These are phyloP conservation scores for Scaptomyza hsui DNA, from an alignment of 1,140 invertebrate genomes.

Conservation along the genomic window DNA sequence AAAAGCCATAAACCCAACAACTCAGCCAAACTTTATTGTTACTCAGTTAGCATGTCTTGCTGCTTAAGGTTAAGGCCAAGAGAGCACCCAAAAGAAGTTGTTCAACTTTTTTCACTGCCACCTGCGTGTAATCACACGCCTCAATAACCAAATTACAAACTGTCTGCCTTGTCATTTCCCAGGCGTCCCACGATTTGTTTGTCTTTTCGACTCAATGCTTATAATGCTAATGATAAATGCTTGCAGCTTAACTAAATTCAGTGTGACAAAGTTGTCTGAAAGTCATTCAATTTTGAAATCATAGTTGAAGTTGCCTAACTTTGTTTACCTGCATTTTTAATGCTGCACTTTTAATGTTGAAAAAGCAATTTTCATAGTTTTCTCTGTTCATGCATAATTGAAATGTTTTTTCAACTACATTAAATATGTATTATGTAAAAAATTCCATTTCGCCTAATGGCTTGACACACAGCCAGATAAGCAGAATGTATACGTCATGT, in stretches of 20 bases:
- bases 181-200: constrained; percentile 4
- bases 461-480: background rate
- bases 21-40: background rate
- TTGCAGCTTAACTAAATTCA: background rate
- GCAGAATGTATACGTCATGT: background rate
- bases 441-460: background rate
- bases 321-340: too few relatives aligned
- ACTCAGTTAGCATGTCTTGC: background rate
- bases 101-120: constrained; percentile 17
- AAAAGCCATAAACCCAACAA: background rate
- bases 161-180: background rate
- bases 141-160: constrained; percentile 60
- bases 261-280: background rate
- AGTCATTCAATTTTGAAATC: too few relatives aligned
- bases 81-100: constrained; percentile 40
- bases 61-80: background rate
- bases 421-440: background rate
- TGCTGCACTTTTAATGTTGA: too few relatives aligned
- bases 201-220: constrained; percentile 61
- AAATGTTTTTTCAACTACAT: background rate
- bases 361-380: too few relatives aligned
- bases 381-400: background rate
- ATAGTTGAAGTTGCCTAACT: too few relatives aligned
- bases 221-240: constrained; percentile 14
- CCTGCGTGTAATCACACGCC: constrained; percentile 56